These are phyloP conservation scores for Colletes gigas DNA, from an alignment of 1,140 invertebrate genomes.

Conservation along the genomic window DNA sequence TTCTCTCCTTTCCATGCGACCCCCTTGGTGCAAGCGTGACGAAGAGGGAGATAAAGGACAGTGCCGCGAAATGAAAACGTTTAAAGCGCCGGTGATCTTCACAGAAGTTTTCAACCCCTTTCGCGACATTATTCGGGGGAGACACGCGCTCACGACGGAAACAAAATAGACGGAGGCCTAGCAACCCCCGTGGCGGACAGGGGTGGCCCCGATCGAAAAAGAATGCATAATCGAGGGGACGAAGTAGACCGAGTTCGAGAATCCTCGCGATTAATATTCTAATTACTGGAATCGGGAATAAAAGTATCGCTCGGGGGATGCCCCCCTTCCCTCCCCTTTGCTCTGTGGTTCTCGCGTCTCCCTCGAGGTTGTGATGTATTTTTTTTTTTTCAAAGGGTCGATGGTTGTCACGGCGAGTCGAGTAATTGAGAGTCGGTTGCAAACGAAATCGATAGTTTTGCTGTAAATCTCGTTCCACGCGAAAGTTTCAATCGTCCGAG, in stretches of 20 bases:
- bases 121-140: slow-evolving; percentile 35
- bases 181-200: not conserved
- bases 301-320: slow-evolving; percentile 20
- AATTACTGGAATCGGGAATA: slow-evolving; percentile 35
- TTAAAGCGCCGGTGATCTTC: slow-evolving; percentile 63
- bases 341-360: not conserved
- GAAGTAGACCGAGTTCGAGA: slow-evolving; percentile 6
- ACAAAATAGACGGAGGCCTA: slow-evolving; percentile 18
- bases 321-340: not conserved
- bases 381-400: not conserved
- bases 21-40: slow-evolving; percentile 14
- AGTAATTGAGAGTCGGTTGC: not conserved
- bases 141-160: slow-evolving; percentile 13
- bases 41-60: not conserved
- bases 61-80: slow-evolving; percentile 61
- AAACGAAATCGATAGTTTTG: not conserved
- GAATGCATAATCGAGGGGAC: slow-evolving; percentile 31
- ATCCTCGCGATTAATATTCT: slow-evolving; percentile 42
- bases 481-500: not conserved
- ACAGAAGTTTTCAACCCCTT: slow-evolving; percentile 55
- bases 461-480: not conserved
- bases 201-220: slow-evolving; percentile 5
- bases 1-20: not conserved
- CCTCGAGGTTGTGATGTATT: not conserved
- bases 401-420: not conserved